Conservation (phyloP, 2,888 invertebrate genomes). For the Eupithecia dodoneata region DNA sequence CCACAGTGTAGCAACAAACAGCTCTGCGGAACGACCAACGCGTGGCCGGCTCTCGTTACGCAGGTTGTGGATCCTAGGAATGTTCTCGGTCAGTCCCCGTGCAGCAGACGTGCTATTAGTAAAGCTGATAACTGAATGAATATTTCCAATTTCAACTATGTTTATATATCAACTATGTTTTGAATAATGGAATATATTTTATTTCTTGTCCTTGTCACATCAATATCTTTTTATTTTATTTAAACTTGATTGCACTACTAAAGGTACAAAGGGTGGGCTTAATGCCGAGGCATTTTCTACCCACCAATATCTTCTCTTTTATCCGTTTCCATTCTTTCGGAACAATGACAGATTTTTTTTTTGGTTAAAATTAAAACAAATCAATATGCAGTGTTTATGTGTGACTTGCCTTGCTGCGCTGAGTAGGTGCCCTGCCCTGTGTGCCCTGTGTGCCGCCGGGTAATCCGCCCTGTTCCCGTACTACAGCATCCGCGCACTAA, state of each 20-base stretch:
- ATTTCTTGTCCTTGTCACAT: no score
- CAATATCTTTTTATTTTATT: no score
- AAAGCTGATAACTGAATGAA: not conserved
- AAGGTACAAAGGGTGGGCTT: no score
- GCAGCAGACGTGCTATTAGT: not conserved
- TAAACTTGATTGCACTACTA: no score
- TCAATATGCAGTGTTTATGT: not conserved
- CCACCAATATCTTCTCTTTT: no score
- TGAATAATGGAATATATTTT: no score
- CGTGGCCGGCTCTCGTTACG: conserved; percentile 15
- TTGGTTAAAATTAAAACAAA: not conserved
- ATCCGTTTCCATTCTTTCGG: no score
- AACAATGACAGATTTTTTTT: no score
- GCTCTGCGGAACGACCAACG: no score
- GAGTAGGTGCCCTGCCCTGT: conserved; percentile 8
- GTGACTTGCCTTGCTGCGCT: conserved; percentile 6
- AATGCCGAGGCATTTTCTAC: no score
- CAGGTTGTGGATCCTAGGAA: conserved; percentile 28
- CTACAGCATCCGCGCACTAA: conserved; percentile 29
- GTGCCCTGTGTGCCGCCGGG: conserved; percentile 27
- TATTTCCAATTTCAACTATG: no score
- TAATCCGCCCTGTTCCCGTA: conserved; percentile 32
- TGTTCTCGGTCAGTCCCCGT: conserved; percentile 15
- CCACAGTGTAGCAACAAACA: conserved; percentile 15
- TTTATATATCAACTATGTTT: no score